A percentile compares a stretch with the other conserved stretches of the same genome.
Evolutionary conservation across 1,140 invertebrate genomes (phyloP).

Genomic region (Gryllus bimaculatus): DNA sequence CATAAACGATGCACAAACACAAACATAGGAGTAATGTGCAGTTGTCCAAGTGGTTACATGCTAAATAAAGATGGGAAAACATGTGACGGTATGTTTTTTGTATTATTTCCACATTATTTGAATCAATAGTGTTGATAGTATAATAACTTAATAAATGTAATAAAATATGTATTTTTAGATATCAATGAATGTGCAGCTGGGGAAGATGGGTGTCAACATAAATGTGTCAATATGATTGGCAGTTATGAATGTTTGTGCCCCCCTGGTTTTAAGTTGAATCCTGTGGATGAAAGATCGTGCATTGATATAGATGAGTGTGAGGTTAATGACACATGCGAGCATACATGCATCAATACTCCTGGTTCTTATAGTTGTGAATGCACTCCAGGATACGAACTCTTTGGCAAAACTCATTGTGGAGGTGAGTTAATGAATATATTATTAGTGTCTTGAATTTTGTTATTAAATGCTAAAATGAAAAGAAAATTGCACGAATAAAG

Average conservation of each 20-base stretch:
- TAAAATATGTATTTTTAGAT: conserved; percentile 36
- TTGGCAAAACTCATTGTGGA: conserved; percentile 19
- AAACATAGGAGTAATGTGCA: conserved; percentile 25
- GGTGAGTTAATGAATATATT: conserved; percentile 1
- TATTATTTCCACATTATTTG: no score
- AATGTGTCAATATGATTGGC: conserved; percentile 48
- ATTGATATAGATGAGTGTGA: conserved; percentile 43
- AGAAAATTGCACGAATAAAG: no score
- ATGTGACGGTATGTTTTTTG: conserved; percentile 32
- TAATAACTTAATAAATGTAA: not conserved
- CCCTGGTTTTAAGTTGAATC: conserved; percentile 27
- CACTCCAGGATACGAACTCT: conserved; percentile 13
- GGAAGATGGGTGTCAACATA: conserved; percentile 23
- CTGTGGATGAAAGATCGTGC: conserved; percentile 20
- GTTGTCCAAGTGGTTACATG: conserved; percentile 26
- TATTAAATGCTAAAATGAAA: no score
- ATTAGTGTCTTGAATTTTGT: no score
- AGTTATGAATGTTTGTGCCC: conserved; percentile 40
- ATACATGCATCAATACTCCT: conserved; percentile 34
- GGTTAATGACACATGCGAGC: conserved; percentile 37
- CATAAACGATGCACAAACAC: conserved; percentile 25
- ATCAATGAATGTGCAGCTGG: conserved; percentile 40
- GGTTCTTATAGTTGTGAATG: conserved; percentile 36
- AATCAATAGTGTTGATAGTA: not conserved
- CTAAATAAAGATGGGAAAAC: conserved; percentile 32